phyloP scores from a whole-genome alignment of 2,797 vertebrate genomes.

The Parambassis ranga region DNA sequence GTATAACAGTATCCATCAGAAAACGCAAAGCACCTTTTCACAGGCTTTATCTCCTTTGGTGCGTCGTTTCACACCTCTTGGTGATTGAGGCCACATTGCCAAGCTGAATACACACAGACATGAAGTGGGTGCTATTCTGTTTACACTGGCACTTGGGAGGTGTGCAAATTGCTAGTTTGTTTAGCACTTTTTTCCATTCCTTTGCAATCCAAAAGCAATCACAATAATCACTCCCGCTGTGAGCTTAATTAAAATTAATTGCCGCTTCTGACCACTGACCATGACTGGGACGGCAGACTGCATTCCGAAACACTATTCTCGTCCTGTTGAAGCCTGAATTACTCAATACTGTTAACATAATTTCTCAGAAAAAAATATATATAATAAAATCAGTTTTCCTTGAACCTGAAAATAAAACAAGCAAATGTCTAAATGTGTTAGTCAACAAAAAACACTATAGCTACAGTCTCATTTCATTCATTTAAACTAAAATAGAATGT shows the following conservation, averaged over 20 bases:
- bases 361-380: too few species aligned
- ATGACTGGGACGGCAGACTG: slow-evolving; percentile 22
- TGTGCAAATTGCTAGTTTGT: slow-evolving; percentile 75
- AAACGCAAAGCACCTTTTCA: slow-evolving; percentile 44
- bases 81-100: slow-evolving; percentile 67
- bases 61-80: slow-evolving; percentile 63
- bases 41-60: slow-evolving; percentile 55
- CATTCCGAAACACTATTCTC: slow-evolving; percentile 1
- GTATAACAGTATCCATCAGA: neutral
- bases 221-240: slow-evolving; percentile 61
- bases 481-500: accelerated
- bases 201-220: slow-evolving; percentile 57
- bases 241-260: slow-evolving; percentile 62
- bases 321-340: neutral
- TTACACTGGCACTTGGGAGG: slow-evolving; percentile 72
- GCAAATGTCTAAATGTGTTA: too few species aligned
- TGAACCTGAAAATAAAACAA: too few species aligned
- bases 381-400: too few species aligned
- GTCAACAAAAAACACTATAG: too few species aligned
- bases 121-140: slow-evolving; percentile 60
- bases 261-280: slow-evolving; percentile 39
- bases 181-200: slow-evolving; percentile 64
- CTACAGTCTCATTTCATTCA: neutral
- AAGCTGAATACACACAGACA: slow-evolving; percentile 72
- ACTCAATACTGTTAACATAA: too few species aligned